phyloP scores from a whole-genome alignment of 2,797 vertebrate species.

The Pseudopleuronectes americanus region DNA sequence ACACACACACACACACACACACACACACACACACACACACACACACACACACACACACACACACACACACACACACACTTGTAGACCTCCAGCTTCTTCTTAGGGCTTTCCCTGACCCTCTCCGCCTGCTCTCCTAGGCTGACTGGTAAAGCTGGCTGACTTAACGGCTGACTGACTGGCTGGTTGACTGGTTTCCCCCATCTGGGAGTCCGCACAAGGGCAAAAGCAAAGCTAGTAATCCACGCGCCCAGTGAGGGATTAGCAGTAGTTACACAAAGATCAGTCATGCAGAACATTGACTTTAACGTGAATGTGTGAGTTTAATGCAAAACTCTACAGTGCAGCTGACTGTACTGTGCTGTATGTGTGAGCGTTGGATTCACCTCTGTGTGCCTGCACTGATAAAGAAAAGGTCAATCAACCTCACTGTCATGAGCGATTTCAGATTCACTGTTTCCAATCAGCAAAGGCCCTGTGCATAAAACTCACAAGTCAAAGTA shows the following conservation, averaged over 20 bases:
- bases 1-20: neutral
- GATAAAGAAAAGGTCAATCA: slow-evolving; percentile 14
- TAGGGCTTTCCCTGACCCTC: slow-evolving; percentile 9
- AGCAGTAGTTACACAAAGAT: slow-evolving; percentile 56
- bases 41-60: too few species aligned
- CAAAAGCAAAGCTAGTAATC: slow-evolving; percentile 57
- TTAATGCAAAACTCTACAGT: slow-evolving; percentile 34
- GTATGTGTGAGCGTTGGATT: slow-evolving; percentile 3
- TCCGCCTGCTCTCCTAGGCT: slow-evolving; percentile 2
- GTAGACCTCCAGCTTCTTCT: slow-evolving; percentile 22
- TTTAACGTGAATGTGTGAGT: slow-evolving; percentile 29
- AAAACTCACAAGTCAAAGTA: neutral
- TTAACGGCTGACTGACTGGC: slow-evolving; percentile 14
- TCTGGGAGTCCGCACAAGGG: slow-evolving; percentile 45
- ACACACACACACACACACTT: neutral
- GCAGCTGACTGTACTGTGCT: slow-evolving; percentile 3
- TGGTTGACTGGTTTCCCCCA: slow-evolving; percentile 25
- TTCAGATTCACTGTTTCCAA: neutral
- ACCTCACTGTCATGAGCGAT: neutral
- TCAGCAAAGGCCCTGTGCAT: neutral
- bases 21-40: neutral
- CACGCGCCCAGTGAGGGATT: slow-evolving; percentile 56
- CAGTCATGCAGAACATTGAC: slow-evolving; percentile 55
- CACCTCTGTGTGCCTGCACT: slow-evolving; percentile 3
- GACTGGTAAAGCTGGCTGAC: slow-evolving; percentile 19